Evolutionary conservation across 2,888 invertebrate species (phyloP).

Genomic region (Pteria penguin): DNA sequence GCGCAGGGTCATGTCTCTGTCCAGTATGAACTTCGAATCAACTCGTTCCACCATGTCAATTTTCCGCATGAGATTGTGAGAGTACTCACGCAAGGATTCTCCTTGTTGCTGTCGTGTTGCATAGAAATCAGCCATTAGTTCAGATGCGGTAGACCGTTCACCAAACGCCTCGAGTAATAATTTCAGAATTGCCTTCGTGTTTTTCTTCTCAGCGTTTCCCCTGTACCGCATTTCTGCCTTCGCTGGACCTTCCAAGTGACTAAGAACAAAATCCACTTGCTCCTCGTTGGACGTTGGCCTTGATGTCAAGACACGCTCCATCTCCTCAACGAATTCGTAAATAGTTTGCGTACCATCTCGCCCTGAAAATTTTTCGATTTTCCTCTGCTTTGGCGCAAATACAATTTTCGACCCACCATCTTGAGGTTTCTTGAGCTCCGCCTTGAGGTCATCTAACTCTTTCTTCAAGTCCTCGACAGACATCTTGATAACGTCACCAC

Average conservation of each 20-base stretch:
- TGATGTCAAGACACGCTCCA: background rate
- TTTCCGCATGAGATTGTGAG: background rate
- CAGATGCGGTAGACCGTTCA: background rate
- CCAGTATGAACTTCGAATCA: background rate
- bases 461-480: constrained; percentile 9
- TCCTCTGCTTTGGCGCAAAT: constrained; percentile 15
- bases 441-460: too few species aligned
- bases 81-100: background rate
- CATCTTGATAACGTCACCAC: too few species aligned
- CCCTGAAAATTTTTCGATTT: constrained; percentile 5
- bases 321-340: constrained; percentile 14
- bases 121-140: constrained; percentile 1
- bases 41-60: background rate
- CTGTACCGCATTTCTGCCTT: constrained; percentile 10
- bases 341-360: background rate
- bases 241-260: constrained; percentile 14
- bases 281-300: constrained; percentile 9
- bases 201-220: constrained; percentile 1
- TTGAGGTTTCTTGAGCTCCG: too few species aligned
- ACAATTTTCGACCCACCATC: background rate
- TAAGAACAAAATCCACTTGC: constrained; percentile 7
- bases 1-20: constrained; percentile 4
- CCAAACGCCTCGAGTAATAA: constrained; percentile 9
- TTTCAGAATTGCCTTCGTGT: background rate
- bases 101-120: background rate